phyloP scores from a whole-genome alignment of 1,140 invertebrate genomes.

The Panulirus ornatus region DNA sequence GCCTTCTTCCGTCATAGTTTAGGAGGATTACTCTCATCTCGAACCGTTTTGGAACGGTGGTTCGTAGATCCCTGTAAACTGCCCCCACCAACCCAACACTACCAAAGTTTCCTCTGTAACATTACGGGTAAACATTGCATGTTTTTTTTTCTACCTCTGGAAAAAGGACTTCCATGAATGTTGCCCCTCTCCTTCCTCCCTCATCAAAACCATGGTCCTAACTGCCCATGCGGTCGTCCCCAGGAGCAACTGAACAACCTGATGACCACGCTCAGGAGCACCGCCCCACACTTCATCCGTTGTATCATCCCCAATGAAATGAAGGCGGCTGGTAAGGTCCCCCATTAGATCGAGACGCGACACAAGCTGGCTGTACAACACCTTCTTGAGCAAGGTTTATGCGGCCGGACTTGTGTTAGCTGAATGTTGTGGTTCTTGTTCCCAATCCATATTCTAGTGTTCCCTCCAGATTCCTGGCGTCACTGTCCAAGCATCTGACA shows the following conservation, averaged over 20 bases:
- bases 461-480: no score
- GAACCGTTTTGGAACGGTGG: constrained; percentile 39
- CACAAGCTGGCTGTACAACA: not conserved
- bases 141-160: constrained; percentile 1
- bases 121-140: no score
- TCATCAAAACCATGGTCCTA: constrained; percentile 77
- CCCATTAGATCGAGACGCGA: not conserved
- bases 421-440: no score
- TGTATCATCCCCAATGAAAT: constrained; percentile 85
- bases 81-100: no score
- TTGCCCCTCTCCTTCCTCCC: not conserved
- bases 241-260: constrained; percentile 80
- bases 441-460: no score
- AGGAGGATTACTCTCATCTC: not conserved
- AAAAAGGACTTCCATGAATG: constrained; percentile 46
- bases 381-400: constrained; percentile 37
- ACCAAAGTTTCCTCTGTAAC: no score
- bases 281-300: constrained; percentile 84
- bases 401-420: not conserved
- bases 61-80: constrained; percentile 15
- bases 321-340: constrained; percentile 79
- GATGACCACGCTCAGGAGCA: constrained; percentile 82
- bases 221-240: constrained; percentile 33
- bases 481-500: not conserved
- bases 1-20: not conserved